These are phyloP conservation scores for Malurus elegans DNA, from an alignment of 2,113 vertebrate genomes.

Conservation along the genomic window DNA sequence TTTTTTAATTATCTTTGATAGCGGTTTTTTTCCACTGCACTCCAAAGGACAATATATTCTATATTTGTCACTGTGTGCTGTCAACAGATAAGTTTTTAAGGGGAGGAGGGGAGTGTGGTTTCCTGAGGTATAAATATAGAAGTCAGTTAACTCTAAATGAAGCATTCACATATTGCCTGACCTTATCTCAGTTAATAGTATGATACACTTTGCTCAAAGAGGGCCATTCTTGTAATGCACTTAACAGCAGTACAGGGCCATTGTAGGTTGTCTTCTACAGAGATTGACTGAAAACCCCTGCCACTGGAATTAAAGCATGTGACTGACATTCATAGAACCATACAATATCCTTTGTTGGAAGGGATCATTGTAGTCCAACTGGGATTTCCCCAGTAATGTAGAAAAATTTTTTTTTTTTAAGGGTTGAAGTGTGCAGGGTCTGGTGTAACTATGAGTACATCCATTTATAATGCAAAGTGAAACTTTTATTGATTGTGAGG, in stretches of 20 bases:
- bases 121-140: neutral
- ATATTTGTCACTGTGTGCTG: too few species aligned
- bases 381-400: neutral
- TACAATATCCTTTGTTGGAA: neutral
- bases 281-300: neutral
- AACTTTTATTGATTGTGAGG: neutral
- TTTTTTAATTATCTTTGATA: too few species aligned
- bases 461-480: neutral
- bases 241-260: neutral
- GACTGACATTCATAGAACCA: neutral
- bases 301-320: neutral
- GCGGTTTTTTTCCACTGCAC: too few species aligned
- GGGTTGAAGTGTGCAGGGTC: neutral
- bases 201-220: neutral
- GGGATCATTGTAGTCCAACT: neutral
- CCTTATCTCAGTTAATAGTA: neutral
- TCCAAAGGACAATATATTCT: too few species aligned
- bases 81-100: too few species aligned
- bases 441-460: neutral
- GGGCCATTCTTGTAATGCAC: neutral
- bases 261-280: neutral
- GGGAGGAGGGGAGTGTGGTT: too few species aligned
- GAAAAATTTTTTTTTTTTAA: neutral
- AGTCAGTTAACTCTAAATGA: neutral
- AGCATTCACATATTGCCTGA: neutral